A percentile compares a stretch with the other conserved stretches of the same genome.
phyloP scores from a whole-genome alignment of 2,888 invertebrate species.

The Chromoteleia sp. region DNA sequence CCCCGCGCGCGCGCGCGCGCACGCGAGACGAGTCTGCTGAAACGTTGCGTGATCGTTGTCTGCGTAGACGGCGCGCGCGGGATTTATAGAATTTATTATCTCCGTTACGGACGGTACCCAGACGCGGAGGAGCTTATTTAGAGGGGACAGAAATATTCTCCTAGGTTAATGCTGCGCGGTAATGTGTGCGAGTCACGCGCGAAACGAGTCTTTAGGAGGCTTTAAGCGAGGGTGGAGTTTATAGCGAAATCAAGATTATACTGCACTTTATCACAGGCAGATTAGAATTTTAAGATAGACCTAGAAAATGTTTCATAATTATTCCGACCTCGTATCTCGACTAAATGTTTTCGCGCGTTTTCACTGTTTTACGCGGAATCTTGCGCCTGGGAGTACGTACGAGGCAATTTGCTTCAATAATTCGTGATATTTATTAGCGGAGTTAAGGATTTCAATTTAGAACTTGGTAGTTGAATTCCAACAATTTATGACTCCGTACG shows the following conservation, averaged over 20 bases:
- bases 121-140: conserved; percentile 65
- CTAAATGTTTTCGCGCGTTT: conserved; percentile 63
- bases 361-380: conserved; percentile 27
- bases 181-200: conserved; percentile 70
- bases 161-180: conserved; percentile 58
- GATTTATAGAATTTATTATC: conserved; percentile 69
- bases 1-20: conserved; percentile 19
- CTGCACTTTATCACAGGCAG: conserved; percentile 65
- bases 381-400: background rate
- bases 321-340: conserved; percentile 60
- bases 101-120: conserved; percentile 63
- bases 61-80: conserved; percentile 57
- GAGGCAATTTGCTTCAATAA: conserved; percentile 43
- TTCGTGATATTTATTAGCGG: conserved; percentile 45
- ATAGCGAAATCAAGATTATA: conserved; percentile 69
- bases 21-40: background rate
- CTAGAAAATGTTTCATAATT: conserved; percentile 62
- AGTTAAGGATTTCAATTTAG: conserved; percentile 44
- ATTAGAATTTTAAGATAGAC: conserved; percentile 68
- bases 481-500: conserved; percentile 7
- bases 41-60: conserved; percentile 61
- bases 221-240: conserved; percentile 64
- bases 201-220: conserved; percentile 67
- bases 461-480: conserved; percentile 15
- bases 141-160: conserved; percentile 69